Evolutionary conservation across 2,113 vertebrate genomes (phyloP).

Genomic region (Cololabis saira): DNA sequence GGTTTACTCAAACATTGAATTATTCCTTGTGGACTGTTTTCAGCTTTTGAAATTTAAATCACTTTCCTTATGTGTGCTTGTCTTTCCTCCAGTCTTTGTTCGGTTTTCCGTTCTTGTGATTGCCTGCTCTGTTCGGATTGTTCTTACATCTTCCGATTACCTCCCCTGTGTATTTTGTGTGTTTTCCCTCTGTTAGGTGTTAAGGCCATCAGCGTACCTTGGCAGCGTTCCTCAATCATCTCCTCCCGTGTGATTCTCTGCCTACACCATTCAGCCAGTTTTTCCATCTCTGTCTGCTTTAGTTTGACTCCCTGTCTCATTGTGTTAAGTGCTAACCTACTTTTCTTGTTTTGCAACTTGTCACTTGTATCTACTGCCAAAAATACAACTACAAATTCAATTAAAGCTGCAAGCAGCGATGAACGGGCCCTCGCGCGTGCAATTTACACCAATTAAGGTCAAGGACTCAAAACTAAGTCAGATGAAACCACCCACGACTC

Average conservation of each 20-base stretch:
- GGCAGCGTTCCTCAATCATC: background rate
- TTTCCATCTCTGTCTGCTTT: background rate
- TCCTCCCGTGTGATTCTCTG: too few species aligned
- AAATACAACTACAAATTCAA: too few species aligned
- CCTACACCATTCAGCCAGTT: background rate
- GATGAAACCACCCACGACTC: too few species aligned
- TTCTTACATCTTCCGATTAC: background rate
- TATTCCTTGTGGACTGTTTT: too few species aligned
- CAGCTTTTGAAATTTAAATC: background rate
- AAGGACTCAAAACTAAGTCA: too few species aligned
- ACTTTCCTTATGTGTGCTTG: background rate
- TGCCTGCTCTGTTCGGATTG: background rate
- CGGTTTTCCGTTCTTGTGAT: background rate
- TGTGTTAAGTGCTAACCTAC: too few species aligned
- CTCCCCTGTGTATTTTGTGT: background rate
- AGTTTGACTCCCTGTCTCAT: background rate
- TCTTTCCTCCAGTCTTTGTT: slow-evolving; percentile 3
- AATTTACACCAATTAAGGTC: too few species aligned
- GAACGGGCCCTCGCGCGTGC: too few species aligned
- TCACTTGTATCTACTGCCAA: too few species aligned
- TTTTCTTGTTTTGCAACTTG: too few species aligned
- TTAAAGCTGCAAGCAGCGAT: too few species aligned
- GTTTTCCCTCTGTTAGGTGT: background rate
- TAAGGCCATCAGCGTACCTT: background rate
- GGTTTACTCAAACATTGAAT: too few species aligned